phyloP scores from a whole-genome alignment of 92 coral and sea anemone genomes.

The Epizoanthus fatuus region DNA sequence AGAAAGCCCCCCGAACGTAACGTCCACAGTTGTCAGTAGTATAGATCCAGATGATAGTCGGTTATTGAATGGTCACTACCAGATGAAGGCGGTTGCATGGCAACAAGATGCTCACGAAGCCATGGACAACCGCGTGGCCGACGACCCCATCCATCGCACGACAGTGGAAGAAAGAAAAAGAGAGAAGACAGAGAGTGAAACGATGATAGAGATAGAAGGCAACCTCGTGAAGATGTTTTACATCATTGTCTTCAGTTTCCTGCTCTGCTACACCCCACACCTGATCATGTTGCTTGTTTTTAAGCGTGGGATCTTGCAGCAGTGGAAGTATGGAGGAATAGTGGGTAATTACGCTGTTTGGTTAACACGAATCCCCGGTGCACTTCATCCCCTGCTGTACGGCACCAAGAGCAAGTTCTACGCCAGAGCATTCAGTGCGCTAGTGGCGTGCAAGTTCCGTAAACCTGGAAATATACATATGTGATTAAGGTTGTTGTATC shows the following conservation, averaged over 20 bases:
- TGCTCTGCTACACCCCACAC: neutral
- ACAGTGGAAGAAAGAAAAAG: too few species aligned
- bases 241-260: constrained; percentile 4
- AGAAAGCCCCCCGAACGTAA: too few species aligned
- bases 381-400: neutral
- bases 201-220: neutral
- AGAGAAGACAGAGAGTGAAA: neutral
- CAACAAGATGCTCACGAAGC: too few species aligned
- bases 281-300: neutral
- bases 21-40: too few species aligned
- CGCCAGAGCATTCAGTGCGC: constrained; percentile 2
- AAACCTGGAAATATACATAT: too few species aligned
- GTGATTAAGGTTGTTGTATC: too few species aligned
- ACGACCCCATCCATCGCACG: too few species aligned
- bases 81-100: too few species aligned
- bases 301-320: neutral
- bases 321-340: neutral
- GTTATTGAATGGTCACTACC: too few species aligned
- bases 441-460: too few species aligned
- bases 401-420: constrained; percentile 18
- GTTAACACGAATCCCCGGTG: neutral
- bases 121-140: too few species aligned
- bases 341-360: neutral
- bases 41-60: too few species aligned
- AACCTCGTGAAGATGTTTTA: constrained; percentile 11